A percentile compares a stretch with the other conserved stretches of the same genome.
Conservation (phyloP, 37 sponge, comb jelly and placozoan species). For the Spongilla lacustris region DNA sequence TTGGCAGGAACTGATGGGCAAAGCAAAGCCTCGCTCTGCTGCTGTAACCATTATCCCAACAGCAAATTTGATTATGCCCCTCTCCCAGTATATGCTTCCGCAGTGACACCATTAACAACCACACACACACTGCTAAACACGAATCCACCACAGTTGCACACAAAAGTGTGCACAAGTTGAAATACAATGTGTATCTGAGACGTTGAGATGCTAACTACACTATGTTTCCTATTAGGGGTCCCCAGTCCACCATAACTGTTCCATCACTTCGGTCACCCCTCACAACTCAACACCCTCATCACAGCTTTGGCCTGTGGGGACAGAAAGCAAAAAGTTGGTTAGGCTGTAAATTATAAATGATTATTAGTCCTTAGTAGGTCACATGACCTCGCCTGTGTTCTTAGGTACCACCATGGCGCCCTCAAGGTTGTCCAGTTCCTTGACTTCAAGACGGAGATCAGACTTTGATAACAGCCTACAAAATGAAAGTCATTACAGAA, state of each 20-base stretch:
- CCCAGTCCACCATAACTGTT: background rate
- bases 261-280: background rate
- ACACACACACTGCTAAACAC: no score
- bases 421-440: background rate
- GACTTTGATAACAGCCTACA: background rate
- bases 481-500: background rate
- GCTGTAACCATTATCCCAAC: no score
- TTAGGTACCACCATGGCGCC: background rate
- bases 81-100: no score
- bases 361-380: background rate
- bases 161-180: background rate
- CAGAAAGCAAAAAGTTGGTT: background rate
- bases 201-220: background rate
- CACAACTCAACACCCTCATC: background rate
- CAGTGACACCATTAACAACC: no score
- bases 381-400: background rate
- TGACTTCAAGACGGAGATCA: background rate
- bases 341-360: background rate
- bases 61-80: no score
- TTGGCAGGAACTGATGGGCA: no score
- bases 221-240: background rate
- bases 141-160: no score
- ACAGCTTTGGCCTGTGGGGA: background rate
- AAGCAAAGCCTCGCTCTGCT: no score
- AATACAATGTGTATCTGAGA: background rate